Evolutionary conservation across 2,113 vertebrate genomes (phyloP), one percentile per base, ranked within the genome.

Genomic region (Leiothrix lutea): DNA sequence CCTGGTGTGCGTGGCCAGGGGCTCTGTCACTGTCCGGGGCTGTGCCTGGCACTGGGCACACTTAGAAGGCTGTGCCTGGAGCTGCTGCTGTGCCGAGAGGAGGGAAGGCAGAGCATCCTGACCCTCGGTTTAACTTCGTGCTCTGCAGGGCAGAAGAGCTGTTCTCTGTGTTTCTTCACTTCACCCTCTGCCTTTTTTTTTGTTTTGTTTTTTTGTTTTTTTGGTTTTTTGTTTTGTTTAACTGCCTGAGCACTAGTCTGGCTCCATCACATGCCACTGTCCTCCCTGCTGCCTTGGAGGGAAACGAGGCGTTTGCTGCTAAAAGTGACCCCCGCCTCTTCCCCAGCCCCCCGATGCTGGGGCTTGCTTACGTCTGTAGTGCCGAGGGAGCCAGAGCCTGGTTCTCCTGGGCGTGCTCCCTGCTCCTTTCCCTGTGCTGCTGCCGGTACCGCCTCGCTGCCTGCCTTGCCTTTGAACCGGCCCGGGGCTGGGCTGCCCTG

Each of bases 251-350:
- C 84, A 74, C 77, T 38, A 87, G 73, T 80, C 74, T 0, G 5
- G 86, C 86, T 90, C 89, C 74, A 61, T 82, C 65, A 61, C 82
- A n/a, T 40, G 42, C 74, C 65, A 44, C 82, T 40, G 11, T 66
- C 78, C 44, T 74, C 50, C 72, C 66, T 56, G 57, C 83, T 19
- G 8, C 70, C 61, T 89, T 54, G 35, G 48, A 78, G 80, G 78
- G 67, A 75, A 84, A 50, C 0, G 71, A 89, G 92, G 91, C 80
- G n/a, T 95, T 73, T 92, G 90, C 92, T 95, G 94, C 95, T 96
- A 88, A 67, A 75, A 67, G 86, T 81, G 88, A 48, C 79, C 80
- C 90, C 47, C 1, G 66, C 70, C 75, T 84, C 87, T 83, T 53
- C 69, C 60, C 48, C 50, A 31, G 72, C 18, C 85, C 45, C 86